These are phyloP conservation scores for Tursiops truncatus DNA, from an alignment of 2,113 vertebrate species.

Conservation along the genomic window DNA sequence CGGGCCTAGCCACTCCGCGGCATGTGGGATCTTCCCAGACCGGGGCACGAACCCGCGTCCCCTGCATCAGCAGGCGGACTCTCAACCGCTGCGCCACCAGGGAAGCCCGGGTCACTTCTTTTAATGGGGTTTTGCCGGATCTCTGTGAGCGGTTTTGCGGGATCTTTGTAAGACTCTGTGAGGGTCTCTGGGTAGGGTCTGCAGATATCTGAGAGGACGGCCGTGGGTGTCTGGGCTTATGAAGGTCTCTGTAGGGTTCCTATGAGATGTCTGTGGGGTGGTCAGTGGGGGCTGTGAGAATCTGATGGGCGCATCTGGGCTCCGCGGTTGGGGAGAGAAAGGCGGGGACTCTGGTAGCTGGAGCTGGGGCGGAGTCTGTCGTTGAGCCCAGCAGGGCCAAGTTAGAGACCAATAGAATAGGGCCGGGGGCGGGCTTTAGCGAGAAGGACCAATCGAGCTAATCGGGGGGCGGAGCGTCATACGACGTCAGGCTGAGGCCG, in stretches of 20 bases:
- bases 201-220: neutral
- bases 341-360: neutral
- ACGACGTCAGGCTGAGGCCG: constrained; percentile 60
- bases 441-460: constrained; percentile 44
- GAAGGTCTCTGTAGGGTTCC: neutral
- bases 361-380: constrained; percentile 38
- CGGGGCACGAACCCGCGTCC: no score
- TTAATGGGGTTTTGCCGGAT: neutral
- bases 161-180: neutral
- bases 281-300: neutral
- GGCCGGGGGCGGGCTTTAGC: constrained; percentile 47
- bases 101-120: neutral
- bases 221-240: neutral
- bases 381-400: constrained; percentile 11
- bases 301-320: rapidly evolving
- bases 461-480: constrained; percentile 54
- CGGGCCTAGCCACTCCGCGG: no score
- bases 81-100: no score
- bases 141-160: neutral
- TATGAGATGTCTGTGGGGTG: neutral
- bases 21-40: no score
- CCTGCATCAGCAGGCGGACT: no score
- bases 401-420: constrained; percentile 51
- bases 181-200: neutral
- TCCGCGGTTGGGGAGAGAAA: neutral